phyloP scores from a whole-genome alignment of 2,888 invertebrate genomes.

The Rhagonycha fulva region DNA sequence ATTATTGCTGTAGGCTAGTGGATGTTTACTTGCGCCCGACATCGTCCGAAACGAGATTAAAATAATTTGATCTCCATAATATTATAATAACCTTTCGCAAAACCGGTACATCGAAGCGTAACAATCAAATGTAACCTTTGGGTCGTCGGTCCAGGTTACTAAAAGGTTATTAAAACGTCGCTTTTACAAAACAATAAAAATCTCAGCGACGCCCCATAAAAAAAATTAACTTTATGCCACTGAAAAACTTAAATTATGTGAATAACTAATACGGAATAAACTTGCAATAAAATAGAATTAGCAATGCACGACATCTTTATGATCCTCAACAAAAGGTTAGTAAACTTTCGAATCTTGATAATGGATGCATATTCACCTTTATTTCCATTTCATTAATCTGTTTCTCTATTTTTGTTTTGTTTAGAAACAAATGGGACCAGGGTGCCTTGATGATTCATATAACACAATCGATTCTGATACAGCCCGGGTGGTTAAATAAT shows the following conservation, averaged over 20 bases:
- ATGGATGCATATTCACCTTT: constrained; percentile 21
- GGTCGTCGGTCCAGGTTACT: neutral
- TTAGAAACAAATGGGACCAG: constrained; percentile 3
- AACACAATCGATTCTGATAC: constrained; percentile 9
- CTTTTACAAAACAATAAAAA: neutral
- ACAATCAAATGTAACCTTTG: neutral
- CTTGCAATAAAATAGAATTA: constrained; percentile 9
- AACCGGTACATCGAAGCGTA: neutral
- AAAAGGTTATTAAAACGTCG: neutral
- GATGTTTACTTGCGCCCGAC: neutral
- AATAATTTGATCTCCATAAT: neutral
- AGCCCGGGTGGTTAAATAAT: constrained; percentile 39
- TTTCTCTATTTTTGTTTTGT: constrained; percentile 17
- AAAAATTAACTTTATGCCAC: neutral
- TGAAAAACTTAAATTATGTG: neutral
- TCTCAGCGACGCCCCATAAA: neutral
- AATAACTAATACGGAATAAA: neutral
- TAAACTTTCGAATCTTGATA: constrained; percentile 27
- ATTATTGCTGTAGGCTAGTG: neutral
- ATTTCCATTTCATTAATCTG: constrained; percentile 24
- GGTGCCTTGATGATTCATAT: constrained; percentile 28
- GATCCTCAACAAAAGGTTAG: constrained; percentile 23
- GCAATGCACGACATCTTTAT: constrained; percentile 16
- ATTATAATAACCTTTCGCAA: neutral
- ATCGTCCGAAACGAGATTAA: neutral